Conservation (phyloP, 2,113 vertebrate genomes). For the Chionis minor region DNA sequence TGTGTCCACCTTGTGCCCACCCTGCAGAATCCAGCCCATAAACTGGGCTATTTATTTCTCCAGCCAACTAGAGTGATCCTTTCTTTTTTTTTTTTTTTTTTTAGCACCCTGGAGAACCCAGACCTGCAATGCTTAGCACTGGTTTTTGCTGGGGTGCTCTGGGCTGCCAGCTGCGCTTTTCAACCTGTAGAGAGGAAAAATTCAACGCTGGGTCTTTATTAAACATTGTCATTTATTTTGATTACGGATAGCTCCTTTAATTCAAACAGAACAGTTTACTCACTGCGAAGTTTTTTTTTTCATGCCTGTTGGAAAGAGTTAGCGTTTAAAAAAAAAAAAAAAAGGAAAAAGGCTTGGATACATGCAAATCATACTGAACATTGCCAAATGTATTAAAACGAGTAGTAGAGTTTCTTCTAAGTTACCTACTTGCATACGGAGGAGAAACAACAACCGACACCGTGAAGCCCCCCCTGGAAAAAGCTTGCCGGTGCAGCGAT, state of each 20-base stretch:
- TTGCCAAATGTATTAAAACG: neutral
- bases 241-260: slow-evolving; percentile 32
- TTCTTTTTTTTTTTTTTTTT: neutral
- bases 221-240: slow-evolving; percentile 20
- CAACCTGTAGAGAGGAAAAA: neutral
- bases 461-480: neutral
- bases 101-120: neutral
- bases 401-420: slow-evolving; percentile 21
- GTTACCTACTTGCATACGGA: neutral
- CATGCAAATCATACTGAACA: slow-evolving; percentile 61
- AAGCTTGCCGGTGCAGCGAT: neutral
- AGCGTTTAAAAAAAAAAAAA: neutral
- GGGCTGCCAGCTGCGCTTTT: neutral
- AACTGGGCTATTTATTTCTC: neutral
- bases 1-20: neutral
- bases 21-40: neutral
- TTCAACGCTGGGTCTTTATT: neutral
- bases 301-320: slow-evolving; percentile 53
- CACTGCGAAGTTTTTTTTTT: neutral
- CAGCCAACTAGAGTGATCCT: neutral
- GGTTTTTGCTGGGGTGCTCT: neutral
- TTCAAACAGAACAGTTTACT: slow-evolving; percentile 49
- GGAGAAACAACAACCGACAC: neutral
- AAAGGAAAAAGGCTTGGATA: slow-evolving; percentile 4
- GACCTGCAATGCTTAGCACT: neutral